These are phyloP conservation scores for Tineola bisselliella DNA, from an alignment of 2,888 invertebrate genomes.

Conservation along the genomic window DNA sequence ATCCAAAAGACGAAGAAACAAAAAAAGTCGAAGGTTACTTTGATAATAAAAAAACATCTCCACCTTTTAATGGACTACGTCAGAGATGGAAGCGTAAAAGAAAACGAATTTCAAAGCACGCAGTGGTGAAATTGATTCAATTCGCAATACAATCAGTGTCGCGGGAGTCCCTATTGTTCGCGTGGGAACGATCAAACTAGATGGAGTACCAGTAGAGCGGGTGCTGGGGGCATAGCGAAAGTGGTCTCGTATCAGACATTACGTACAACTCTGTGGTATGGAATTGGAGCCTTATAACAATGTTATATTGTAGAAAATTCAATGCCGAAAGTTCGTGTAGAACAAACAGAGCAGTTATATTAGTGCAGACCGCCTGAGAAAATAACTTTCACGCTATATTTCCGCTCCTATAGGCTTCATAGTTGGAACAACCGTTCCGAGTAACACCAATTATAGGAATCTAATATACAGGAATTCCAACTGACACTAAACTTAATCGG, in stretches of 20 bases:
- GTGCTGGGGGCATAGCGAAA: constrained; percentile 41
- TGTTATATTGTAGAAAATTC: neutral
- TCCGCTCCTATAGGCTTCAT: constrained; percentile 23
- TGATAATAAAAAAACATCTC: constrained; percentile 1
- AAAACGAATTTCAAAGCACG: constrained; percentile 7
- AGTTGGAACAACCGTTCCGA: neutral
- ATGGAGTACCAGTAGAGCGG: neutral
- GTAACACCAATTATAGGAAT: neutral
- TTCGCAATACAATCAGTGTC: constrained; percentile 45
- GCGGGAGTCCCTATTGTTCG: constrained; percentile 50
- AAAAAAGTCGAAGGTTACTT: neutral
- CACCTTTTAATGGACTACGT: neutral
- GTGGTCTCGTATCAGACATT: constrained; percentile 38
- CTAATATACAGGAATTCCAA: neutral
- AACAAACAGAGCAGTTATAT: constrained; percentile 25
- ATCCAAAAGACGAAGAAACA: neutral
- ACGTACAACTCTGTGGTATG: neutral
- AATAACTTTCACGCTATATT: constrained; percentile 63
- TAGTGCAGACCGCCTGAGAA: constrained; percentile 42
- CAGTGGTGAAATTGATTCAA: constrained; percentile 49
- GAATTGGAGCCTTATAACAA: neutral
- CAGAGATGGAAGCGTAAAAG: neutral
- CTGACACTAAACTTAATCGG: neutral
- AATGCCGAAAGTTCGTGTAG: neutral
- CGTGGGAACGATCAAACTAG: constrained; percentile 40